phyloP scores from a whole-genome alignment of 2,888 invertebrate genomes.

The Rhimphoctona megacephalus region DNA sequence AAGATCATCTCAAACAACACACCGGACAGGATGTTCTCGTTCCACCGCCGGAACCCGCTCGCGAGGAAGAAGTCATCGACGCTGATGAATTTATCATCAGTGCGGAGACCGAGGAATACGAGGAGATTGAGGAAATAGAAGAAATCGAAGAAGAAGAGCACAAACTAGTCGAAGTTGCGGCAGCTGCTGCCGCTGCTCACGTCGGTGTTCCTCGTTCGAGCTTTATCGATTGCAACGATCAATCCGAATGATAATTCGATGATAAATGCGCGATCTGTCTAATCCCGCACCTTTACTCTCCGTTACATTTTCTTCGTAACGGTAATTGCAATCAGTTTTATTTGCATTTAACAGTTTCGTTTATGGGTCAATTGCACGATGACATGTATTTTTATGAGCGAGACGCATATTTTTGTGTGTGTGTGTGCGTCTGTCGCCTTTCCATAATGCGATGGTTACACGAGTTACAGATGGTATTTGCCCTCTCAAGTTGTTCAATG shows the following conservation, averaged over 20 bases:
- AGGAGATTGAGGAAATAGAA: conserved; percentile 67
- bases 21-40: conserved; percentile 84
- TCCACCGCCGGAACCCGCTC: conserved; percentile 79
- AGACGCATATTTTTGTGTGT: not conserved
- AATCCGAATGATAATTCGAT: conserved; percentile 11
- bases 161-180: conserved; percentile 53
- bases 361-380: not conserved
- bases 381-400: not conserved
- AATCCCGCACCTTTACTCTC: not conserved
- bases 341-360: conserved; percentile 27
- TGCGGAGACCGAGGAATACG: conserved; percentile 75
- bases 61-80: conserved; percentile 81
- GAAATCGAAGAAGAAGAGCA: conserved; percentile 62
- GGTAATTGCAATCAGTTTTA: not conserved
- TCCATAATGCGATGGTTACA: not conserved
- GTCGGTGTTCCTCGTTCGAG: conserved; percentile 4
- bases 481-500: not conserved
- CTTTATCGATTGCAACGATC: conserved; percentile 23
- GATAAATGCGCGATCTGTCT: not conserved
- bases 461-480: not conserved
- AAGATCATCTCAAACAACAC: conserved; percentile 90
- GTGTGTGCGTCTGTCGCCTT: not conserved
- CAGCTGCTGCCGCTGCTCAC: conserved; percentile 28
- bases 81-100: conserved; percentile 78
- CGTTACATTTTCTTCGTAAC: not conserved